Evolutionary conservation across 2,113 vertebrate species (phyloP), one percentile per base, ranked within the genome.

Genomic region (Labrus mixtus): DNA sequence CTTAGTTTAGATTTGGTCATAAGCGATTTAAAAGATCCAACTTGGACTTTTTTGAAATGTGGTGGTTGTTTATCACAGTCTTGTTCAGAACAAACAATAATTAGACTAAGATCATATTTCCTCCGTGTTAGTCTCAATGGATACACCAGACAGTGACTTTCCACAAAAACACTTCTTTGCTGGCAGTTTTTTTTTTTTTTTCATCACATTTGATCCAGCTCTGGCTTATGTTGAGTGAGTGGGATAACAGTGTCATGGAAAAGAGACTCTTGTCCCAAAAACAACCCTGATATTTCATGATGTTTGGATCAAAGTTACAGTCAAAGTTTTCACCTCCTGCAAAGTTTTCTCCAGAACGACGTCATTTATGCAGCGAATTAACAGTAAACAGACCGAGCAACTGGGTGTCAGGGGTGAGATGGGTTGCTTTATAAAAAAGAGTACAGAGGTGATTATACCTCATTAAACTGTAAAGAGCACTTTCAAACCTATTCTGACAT

Each of bases 391-490:
- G 29, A 23, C 50, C 64, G 29, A 20, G 46, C 61, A 69, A 74
- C 54, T 65, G 78, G 72, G 59, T 85, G 56, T 78, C 58, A 64
- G 76, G 76, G 53, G 51, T 54, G 36, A 72, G 55, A 83, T 15
- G 37, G 55, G 56, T 41, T 23, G 61, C 17, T 36, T 61, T 58
- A 62, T 73, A 53, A 67, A 83, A 83, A 69, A 65, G 64, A 74
- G 20, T 67, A 73, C 58, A 39, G 55, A 45, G 53, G 62, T 79
- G 76, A 83, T 89, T 85, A 87, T 78, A 65, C 78, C 56, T 82
- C 75, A 85, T 88, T 82, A 76, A 68, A 78, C 71, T 43, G 55
- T 73, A 41, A 53, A 63, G 58, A 80, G 67, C 58, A 0, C 57
- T 70, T 61, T 70, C 60, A 74, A 53, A 76, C 54, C n/a, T 2